Base-by-base conservation (phyloP, 2,797 vertebrate species). In the Propithecus perrieri region DNA sequence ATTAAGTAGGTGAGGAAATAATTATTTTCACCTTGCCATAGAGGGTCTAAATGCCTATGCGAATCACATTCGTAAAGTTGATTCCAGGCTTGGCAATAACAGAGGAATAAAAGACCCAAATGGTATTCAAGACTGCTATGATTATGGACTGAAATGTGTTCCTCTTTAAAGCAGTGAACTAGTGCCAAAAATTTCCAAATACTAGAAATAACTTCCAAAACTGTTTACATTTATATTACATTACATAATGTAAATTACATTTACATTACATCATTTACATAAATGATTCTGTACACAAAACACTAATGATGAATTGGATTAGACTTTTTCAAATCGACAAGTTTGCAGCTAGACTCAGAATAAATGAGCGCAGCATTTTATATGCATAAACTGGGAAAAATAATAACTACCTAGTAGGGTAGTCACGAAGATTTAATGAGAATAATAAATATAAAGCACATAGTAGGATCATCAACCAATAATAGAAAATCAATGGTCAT, bases 241-340 rank as follows among this genome's bases (percentile, higher is more conserved):
- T 86, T 72, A 87, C n/a, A 41, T 67, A 84, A 61, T 69, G 8
- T 38, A 78, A 92, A 83, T 86, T 90, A 83, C 46, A 88, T 67
- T 93, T 89, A 75, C 6, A 72, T 91, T 28, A 83, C 4, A 61
- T 95, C 8, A 53, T 95, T 94, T 93, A 35, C 57, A 95, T 85
- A 95, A 95, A 94, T 89, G 33, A 94, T 67, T 94, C 14, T 76
- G 81, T 50, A 74, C 2, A 88, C 7, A 92, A 95, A 92, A 30
- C 46, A 85, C n/a, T 85, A 91, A 79, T 30, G 46, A 80, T 55
- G 94, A 93, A 12, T 76, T 96, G 46, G 22, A 80, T 85, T 87
- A 89, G 20, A 43, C 8, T 81, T 95, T 86, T 87, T 79, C 75
- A 76, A 65, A 81, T 69, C 85, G 85, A 94, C 17, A 94, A 43